These are phyloP conservation scores for Eupithecia exiguata DNA, from an alignment of 2,888 invertebrate genomes.

Conservation along the genomic window DNA sequence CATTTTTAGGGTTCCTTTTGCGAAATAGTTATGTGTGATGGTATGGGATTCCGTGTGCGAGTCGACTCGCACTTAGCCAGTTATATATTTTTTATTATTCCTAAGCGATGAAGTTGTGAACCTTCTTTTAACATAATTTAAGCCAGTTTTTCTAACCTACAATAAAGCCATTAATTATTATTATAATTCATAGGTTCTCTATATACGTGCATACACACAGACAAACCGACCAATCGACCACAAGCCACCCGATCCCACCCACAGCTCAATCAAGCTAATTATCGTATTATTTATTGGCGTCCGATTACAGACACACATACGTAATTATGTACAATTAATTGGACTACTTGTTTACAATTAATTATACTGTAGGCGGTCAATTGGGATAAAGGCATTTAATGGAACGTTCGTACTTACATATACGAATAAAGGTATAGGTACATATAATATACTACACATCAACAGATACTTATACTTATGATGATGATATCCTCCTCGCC, in stretches of 20 bases:
- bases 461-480: too few relatives aligned
- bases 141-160: background rate
- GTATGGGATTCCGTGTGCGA: too few relatives aligned
- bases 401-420: background rate
- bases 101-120: background rate
- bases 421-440: too few relatives aligned
- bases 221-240: slow-evolving; percentile 8
- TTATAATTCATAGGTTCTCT: background rate
- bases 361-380: slow-evolving; percentile 11
- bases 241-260: slow-evolving; percentile 13
- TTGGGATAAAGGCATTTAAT: background rate
- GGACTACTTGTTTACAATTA: slow-evolving; percentile 24
- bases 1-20: too few relatives aligned
- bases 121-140: background rate
- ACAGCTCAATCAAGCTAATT: slow-evolving; percentile 31
- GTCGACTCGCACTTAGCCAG: too few relatives aligned
- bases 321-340: slow-evolving; percentile 1
- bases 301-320: slow-evolving; percentile 10
- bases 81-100: too few relatives aligned
- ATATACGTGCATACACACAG: background rate
- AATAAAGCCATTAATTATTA: background rate
- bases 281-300: slow-evolving; percentile 25
- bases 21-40: too few relatives aligned
- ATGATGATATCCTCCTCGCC: too few relatives aligned
- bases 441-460: too few relatives aligned